A percentile compares a stretch with the other conserved stretches of the same genome.
phyloP scores from a whole-genome alignment of 1,140 invertebrate genomes.

The Cydia strobilella region DNA sequence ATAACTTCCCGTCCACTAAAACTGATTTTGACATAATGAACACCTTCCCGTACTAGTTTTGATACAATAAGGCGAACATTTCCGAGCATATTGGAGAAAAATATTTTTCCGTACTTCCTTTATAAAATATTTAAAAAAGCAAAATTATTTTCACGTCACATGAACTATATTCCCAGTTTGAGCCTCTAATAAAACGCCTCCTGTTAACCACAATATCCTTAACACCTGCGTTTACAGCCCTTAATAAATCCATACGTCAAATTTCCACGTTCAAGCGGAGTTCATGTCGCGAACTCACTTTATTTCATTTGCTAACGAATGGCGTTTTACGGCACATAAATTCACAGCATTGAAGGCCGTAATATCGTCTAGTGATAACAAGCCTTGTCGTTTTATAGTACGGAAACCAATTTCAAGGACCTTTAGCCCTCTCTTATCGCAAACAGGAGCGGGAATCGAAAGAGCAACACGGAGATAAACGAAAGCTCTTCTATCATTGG shows the following conservation, averaged over 20 bases:
- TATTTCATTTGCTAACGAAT: constrained; percentile 46
- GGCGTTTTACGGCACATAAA: constrained; percentile 44
- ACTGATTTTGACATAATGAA: no score
- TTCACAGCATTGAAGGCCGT: constrained; percentile 37
- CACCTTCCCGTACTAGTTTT: no score
- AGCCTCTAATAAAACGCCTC: neutral
- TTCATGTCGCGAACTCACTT: constrained; percentile 33
- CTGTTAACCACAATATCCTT: neutral
- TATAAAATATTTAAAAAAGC: no score
- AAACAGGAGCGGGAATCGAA: neutral
- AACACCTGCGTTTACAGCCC: neutral
- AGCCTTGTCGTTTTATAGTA: constrained; percentile 40
- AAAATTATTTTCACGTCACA: no score
- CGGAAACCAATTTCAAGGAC: constrained; percentile 33
- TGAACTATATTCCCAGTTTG: neutral
- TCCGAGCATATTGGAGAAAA: no score
- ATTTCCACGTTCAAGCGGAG: constrained; percentile 16
- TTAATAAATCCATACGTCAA: constrained; percentile 24
- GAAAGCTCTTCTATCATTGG: constrained; percentile 34
- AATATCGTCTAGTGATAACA: constrained; percentile 47
- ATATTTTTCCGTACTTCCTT: no score
- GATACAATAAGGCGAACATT: no score
- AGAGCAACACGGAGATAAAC: constrained; percentile 35
- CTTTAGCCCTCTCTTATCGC: constrained; percentile 23
- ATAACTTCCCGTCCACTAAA: no score